phyloP scores from a whole-genome alignment of 2,113 vertebrate species.

The Morone chrysops region DNA sequence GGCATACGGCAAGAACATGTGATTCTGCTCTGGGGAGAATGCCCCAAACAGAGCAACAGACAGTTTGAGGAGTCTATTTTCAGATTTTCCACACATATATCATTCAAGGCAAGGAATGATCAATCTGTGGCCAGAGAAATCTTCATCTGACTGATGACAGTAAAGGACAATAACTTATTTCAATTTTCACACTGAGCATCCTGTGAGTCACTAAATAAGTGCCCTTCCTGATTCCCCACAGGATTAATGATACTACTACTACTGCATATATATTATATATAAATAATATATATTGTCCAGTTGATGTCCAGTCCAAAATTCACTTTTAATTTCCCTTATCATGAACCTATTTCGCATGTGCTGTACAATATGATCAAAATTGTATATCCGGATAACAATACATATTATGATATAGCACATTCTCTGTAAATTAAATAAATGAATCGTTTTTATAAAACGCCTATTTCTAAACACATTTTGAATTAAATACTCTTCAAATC shows the following conservation, averaged over 20 bases:
- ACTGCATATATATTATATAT: too few species aligned
- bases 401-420: too few species aligned
- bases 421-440: too few species aligned
- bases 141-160: not conserved
- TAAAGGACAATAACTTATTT: not conserved
- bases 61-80: not conserved
- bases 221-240: not conserved
- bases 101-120: conserved; percentile 1
- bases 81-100: not conserved
- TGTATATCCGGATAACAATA: too few species aligned
- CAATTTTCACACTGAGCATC: not conserved
- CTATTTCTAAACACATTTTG: too few species aligned
- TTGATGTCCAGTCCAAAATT: too few species aligned
- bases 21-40: conserved; percentile 10
- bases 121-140: not conserved
- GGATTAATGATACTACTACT: not conserved
- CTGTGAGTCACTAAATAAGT: not conserved
- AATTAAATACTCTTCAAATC: too few species aligned
- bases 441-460: too few species aligned
- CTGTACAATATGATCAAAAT: too few species aligned
- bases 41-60: not conserved
- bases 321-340: not conserved
- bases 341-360: too few species aligned
- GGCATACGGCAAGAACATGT: conserved; percentile 4
- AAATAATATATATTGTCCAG: not conserved